Conservation (phyloP, 2,113 vertebrate genomes). For the Oophaga pumilio region DNA sequence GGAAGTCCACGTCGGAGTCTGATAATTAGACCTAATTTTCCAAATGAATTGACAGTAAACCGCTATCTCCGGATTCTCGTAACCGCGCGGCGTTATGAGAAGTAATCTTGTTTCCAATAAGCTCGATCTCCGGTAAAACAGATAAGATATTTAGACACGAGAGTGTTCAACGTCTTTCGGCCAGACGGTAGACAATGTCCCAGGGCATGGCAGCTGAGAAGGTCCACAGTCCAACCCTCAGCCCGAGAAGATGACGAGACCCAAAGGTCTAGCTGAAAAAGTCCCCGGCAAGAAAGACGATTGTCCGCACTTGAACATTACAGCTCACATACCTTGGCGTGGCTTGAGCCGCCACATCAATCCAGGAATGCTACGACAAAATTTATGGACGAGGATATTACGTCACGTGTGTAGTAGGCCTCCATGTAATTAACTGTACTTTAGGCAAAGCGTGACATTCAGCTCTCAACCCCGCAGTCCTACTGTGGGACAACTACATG, state of each 20-base stretch:
- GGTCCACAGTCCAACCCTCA: no score
- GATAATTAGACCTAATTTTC: neutral
- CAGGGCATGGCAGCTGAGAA: no score
- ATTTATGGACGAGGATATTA: neutral
- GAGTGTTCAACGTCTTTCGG: no score
- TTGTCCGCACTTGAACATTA: neutral
- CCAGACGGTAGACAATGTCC: no score
- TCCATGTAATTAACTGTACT: neutral
- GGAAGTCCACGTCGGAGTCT: neutral
- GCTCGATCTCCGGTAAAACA: neutral
- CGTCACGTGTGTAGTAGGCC: neutral
- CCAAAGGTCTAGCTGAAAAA: neutral
- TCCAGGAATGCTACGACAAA: neutral
- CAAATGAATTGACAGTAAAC: constrained; percentile 4
- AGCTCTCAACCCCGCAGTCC: neutral
- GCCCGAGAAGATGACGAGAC: no score
- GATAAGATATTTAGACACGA: neutral
- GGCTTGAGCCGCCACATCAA: neutral
- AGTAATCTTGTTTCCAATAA: neutral
- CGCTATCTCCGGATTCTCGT: neutral
- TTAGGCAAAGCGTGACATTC: neutral
- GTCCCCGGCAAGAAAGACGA: neutral
- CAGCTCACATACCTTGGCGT: neutral
- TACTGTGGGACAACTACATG: neutral
- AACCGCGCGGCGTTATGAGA: neutral